Percentiles rank a stretch among this genome's conserved stretches.
These are phyloP conservation scores for Andrena bicolor DNA, from an alignment of 2,888 invertebrate species.

Conservation along the genomic window DNA sequence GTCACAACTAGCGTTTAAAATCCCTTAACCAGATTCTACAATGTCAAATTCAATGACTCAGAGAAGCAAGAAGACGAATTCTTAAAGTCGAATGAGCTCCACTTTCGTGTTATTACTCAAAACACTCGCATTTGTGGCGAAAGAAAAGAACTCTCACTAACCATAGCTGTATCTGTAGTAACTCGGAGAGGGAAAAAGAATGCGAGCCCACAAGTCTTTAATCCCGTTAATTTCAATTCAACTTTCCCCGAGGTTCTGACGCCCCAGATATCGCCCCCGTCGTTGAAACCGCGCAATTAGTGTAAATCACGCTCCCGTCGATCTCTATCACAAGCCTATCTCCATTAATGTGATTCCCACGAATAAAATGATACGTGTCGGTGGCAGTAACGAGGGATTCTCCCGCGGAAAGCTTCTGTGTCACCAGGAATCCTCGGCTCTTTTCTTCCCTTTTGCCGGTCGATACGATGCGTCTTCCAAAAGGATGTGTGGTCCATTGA, in stretches of 20 bases:
- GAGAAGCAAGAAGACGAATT: too few relatives aligned
- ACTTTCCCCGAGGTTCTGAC: slow-evolving; percentile 8
- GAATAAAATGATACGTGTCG: slow-evolving; percentile 1
- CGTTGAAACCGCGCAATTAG: slow-evolving; percentile 30
- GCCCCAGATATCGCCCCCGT: slow-evolving; percentile 7
- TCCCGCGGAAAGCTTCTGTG: slow-evolving; percentile 19
- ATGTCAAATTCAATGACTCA: too few relatives aligned
- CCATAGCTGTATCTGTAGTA: too few relatives aligned
- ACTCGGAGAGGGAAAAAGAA: too few relatives aligned
- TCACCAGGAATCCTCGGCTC: slow-evolving; percentile 6
- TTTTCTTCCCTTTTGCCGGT: slow-evolving; percentile 20
- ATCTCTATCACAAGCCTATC: slow-evolving; percentile 16
- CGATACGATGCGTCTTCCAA: slow-evolving; percentile 42
- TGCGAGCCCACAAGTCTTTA: background rate
- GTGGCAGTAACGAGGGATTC: background rate
- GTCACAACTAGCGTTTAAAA: too few relatives aligned
- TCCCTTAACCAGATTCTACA: too few relatives aligned
- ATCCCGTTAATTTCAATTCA: slow-evolving; percentile 22
- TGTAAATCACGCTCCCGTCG: slow-evolving; percentile 13
- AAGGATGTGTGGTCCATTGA: slow-evolving; percentile 54
- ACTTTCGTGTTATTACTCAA: too few relatives aligned
- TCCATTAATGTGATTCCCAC: slow-evolving; percentile 28
- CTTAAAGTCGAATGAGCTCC: too few relatives aligned
- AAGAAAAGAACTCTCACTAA: too few relatives aligned
- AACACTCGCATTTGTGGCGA: too few relatives aligned